A percentile compares a stretch with the other conserved stretches of the same genome.
phyloP scores from a whole-genome alignment of 1,140 invertebrate species.

The Apis laboriosa region DNA sequence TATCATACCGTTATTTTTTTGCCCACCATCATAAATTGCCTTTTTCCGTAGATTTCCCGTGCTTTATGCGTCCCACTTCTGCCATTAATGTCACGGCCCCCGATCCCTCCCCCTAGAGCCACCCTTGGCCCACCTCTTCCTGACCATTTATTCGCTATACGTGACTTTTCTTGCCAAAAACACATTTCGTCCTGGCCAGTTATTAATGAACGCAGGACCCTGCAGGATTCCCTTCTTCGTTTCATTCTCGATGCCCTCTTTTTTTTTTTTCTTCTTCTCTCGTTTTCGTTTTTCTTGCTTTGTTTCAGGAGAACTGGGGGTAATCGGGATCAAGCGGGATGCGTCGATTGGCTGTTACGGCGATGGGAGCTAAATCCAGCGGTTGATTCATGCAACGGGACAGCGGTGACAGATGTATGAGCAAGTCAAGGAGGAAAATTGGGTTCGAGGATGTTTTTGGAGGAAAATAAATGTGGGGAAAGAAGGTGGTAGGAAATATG shows the following conservation, averaged over 20 bases:
- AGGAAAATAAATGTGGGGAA: neutral
- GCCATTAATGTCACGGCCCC: constrained; percentile 72
- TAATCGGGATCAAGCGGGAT: constrained; percentile 10
- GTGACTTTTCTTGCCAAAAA: constrained; percentile 74
- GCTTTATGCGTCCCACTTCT: constrained; percentile 77
- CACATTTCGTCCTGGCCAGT: constrained; percentile 63
- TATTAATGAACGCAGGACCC: constrained; percentile 70
- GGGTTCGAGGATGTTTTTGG: neutral
- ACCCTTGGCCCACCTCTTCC: constrained; percentile 21
- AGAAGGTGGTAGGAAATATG: neutral
- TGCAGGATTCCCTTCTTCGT: constrained; percentile 21
- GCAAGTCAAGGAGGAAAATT: neutral
- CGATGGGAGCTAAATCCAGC: neutral
- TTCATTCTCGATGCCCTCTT: neutral
- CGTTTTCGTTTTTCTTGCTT: constrained; percentile 12
- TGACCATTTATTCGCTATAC: constrained; percentile 70
- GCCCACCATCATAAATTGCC: constrained; percentile 72
- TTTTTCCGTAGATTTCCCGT: constrained; percentile 71
- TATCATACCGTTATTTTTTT: constrained; percentile 77
- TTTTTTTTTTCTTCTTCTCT: neutral
- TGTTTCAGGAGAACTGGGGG: constrained; percentile 39
- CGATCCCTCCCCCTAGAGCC: constrained; percentile 15
- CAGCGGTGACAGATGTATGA: neutral
- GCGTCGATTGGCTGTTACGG: constrained; percentile 8
- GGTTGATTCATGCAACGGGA: neutral